These are phyloP conservation scores for Procavia capensis DNA, from an alignment of 2,113 vertebrate genomes.

Conservation along the genomic window DNA sequence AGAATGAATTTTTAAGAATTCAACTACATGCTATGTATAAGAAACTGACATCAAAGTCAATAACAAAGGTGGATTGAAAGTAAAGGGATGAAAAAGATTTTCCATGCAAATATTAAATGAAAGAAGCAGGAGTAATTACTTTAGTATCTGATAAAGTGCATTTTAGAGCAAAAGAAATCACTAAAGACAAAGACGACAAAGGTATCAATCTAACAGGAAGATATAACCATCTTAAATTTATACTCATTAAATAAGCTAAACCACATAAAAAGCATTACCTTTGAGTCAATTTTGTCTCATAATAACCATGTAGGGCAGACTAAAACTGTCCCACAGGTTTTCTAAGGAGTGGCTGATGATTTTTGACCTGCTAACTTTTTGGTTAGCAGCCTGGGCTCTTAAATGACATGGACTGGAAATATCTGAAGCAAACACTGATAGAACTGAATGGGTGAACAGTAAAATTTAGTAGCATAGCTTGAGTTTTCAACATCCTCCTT, in stretches of 20 bases:
- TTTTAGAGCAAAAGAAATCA: neutral
- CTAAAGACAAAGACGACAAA: neutral
- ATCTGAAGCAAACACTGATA: neutral
- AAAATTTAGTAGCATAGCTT: neutral
- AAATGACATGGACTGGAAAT: neutral
- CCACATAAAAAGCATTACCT: too few species aligned
- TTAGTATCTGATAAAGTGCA: constrained; percentile 2
- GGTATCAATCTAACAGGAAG: neutral
- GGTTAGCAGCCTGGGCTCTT: too few species aligned
- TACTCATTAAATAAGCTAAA: neutral
- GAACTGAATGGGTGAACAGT: neutral
- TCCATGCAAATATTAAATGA: neutral
- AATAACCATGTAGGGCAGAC: too few species aligned
- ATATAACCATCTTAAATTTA: neutral
- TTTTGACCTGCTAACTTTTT: too few species aligned
- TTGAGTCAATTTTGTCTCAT: too few species aligned
- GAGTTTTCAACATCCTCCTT: neutral
- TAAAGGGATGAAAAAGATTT: neutral
- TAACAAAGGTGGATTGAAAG: neutral
- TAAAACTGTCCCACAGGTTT: too few species aligned
- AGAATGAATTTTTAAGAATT: neutral
- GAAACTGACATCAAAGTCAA: neutral
- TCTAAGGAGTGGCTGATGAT: too few species aligned
- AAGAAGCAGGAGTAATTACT: neutral
- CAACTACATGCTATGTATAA: neutral